A percentile compares a stretch with the other conserved stretches of the same genome.
Conservation (phyloP, 2,888 invertebrate genomes). For the Macrosoma leucophasiata region DNA sequence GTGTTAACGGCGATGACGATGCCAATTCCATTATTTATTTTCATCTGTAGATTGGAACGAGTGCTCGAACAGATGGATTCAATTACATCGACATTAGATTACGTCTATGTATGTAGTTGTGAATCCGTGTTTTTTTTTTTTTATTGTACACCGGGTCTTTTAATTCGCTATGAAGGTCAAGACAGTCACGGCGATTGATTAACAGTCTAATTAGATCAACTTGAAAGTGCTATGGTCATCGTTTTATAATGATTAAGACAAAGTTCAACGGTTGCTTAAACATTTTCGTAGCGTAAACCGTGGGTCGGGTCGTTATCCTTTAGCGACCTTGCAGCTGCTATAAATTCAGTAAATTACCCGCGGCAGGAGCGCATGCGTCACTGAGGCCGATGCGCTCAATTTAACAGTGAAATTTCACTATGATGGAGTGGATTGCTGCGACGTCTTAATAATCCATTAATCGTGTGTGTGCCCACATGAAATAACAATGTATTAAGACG, state of each 20-base stretch:
- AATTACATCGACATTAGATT: constrained; percentile 50
- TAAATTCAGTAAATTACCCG: constrained; percentile 66
- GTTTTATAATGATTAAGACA: constrained; percentile 11
- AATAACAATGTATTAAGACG: too few relatives aligned
- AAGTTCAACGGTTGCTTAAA: constrained; percentile 17
- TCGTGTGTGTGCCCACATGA: too few relatives aligned
- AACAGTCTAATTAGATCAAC: constrained; percentile 15
- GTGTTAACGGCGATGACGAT: constrained; percentile 31
- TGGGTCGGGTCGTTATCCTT: constrained; percentile 63
- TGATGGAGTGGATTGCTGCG: too few relatives aligned
- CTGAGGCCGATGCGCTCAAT: constrained; percentile 55
- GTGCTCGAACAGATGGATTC: constrained; percentile 40
- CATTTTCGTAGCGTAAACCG: constrained; percentile 41
- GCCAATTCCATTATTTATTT: constrained; percentile 26
- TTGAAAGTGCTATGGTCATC: constrained; percentile 8
- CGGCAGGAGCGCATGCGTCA: constrained; percentile 59
- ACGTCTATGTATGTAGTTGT: constrained; percentile 32
- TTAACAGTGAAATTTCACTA: too few relatives aligned
- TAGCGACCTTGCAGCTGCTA: constrained; percentile 66
- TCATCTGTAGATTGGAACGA: constrained; percentile 33
- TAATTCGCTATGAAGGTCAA: constrained; percentile 37
- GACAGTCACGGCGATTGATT: constrained; percentile 37
- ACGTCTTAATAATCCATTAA: too few relatives aligned
- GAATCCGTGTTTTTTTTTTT: constrained; percentile 28
- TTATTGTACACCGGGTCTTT: constrained; percentile 33